Conservation (phyloP, 1,140 invertebrate genomes). For the Melitaea cinxia region DNA sequence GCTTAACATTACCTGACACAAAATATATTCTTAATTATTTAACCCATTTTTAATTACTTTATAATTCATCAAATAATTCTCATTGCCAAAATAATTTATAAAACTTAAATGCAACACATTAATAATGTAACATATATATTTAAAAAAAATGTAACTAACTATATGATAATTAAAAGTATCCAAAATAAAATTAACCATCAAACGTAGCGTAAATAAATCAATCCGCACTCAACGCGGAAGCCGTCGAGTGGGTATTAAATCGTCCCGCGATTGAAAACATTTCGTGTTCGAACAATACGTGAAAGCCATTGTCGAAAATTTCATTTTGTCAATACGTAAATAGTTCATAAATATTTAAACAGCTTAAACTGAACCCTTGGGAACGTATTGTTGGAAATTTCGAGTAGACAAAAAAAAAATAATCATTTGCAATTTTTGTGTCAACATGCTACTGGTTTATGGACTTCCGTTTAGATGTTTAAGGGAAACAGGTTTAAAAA, state of each 20-base stretch:
- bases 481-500: too few species aligned
- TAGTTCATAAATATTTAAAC: slow-evolving; percentile 76
- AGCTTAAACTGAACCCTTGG: slow-evolving; percentile 63
- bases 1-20: too few species aligned
- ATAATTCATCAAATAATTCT: too few species aligned
- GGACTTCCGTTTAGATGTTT: slow-evolving; percentile 24
- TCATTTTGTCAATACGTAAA: slow-evolving; percentile 75
- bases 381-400: slow-evolving; percentile 38
- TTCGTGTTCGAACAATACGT: slow-evolving; percentile 41
- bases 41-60: too few species aligned
- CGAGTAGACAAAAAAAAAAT: slow-evolving; percentile 31
- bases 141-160: background rate
- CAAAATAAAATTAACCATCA: background rate
- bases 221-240: slow-evolving; percentile 42
- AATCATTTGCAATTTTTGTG: slow-evolving; percentile 25
- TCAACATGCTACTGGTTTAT: slow-evolving; percentile 25
- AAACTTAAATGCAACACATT: too few species aligned
- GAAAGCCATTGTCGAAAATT: slow-evolving; percentile 60
- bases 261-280: slow-evolving; percentile 49
- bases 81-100: too few species aligned
- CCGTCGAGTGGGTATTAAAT: slow-evolving; percentile 60
- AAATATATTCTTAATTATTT: too few species aligned
- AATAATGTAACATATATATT: background rate
- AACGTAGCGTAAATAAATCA: slow-evolving; percentile 13
- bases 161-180: background rate